Evolutionary conservation across 2,888 invertebrate species (phyloP).

Genomic region (Macroteleia sp.): DNA sequence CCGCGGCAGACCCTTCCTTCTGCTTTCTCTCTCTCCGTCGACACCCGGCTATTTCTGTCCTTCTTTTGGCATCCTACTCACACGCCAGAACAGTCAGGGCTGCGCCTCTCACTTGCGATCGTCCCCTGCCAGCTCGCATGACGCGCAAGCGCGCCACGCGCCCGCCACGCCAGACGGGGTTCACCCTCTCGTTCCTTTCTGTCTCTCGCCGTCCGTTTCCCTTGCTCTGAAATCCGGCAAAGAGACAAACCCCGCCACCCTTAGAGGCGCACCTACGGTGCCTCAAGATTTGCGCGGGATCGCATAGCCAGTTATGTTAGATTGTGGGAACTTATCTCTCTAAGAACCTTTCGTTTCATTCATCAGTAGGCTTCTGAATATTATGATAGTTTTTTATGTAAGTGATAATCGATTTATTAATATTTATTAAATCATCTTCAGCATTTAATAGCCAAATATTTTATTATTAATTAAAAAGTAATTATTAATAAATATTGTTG

Average conservation of each 20-base stretch:
- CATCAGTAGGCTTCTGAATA: too few relatives aligned
- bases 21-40: slow-evolving; percentile 58
- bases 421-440: too few relatives aligned
- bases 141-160: slow-evolving; percentile 66
- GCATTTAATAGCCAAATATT: too few relatives aligned
- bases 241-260: slow-evolving; percentile 26
- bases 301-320: neutral
- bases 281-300: slow-evolving; percentile 8
- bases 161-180: slow-evolving; percentile 43
- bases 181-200: slow-evolving; percentile 39
- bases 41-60: slow-evolving; percentile 68
- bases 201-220: neutral
- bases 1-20: slow-evolving; percentile 65
- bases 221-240: slow-evolving; percentile 16
- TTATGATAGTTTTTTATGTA: too few relatives aligned
- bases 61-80: too few relatives aligned
- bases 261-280: slow-evolving; percentile 23
- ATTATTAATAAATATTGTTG: too few relatives aligned
- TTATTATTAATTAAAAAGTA: too few relatives aligned
- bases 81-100: too few relatives aligned
- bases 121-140: slow-evolving; percentile 62
- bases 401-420: too few relatives aligned
- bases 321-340: too few relatives aligned
- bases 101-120: too few relatives aligned
- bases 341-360: too few relatives aligned